These are phyloP conservation scores for Andrena bicolor DNA, from an alignment of 2,888 invertebrate genomes.

Conservation along the genomic window DNA sequence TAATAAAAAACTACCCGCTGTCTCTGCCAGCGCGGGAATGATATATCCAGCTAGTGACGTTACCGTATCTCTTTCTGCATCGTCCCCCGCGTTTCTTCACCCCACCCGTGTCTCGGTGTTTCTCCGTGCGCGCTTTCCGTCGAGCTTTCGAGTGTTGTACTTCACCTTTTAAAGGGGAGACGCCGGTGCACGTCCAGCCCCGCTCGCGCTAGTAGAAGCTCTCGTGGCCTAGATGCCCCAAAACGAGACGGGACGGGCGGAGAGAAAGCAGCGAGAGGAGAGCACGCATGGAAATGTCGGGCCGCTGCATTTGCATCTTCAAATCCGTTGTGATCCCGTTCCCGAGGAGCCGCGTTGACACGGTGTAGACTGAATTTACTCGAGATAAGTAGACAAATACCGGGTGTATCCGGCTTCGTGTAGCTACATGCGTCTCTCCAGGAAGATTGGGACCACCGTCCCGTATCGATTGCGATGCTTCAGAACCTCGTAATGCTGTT, in stretches of 20 bases:
- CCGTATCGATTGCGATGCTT: conserved; percentile 58
- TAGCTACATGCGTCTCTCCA: conserved; percentile 48
- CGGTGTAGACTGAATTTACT: conserved; percentile 70
- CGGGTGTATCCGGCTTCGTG: conserved; percentile 51
- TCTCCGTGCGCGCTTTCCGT: conserved; percentile 57
- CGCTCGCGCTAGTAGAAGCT: background rate
- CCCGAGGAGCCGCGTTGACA: conserved; percentile 66
- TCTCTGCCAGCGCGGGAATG: conserved; percentile 56
- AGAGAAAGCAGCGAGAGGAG: conserved; percentile 4
- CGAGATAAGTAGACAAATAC: conserved; percentile 74
- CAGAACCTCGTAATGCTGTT: conserved; percentile 49
- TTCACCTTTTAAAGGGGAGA: conserved; percentile 68
- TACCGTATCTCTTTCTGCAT: conserved; percentile 20
- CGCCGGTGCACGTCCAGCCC: conserved; percentile 5
- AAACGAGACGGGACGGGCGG: conserved; percentile 28
- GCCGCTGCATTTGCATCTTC: conserved; percentile 69
- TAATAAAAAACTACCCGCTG: conserved; percentile 60
- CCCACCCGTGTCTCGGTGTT: conserved; percentile 12
- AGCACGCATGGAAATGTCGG: conserved; percentile 56
- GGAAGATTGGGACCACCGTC: conserved; percentile 55
- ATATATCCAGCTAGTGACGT: conserved; percentile 50
- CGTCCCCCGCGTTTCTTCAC: conserved; percentile 19
- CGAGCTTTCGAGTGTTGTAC: conserved; percentile 49
- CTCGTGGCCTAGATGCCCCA: background rate
- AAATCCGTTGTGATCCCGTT: conserved; percentile 71